Base-by-base conservation (phyloP, 2,888 invertebrate genomes). In the Apodemia mormo region DNA sequence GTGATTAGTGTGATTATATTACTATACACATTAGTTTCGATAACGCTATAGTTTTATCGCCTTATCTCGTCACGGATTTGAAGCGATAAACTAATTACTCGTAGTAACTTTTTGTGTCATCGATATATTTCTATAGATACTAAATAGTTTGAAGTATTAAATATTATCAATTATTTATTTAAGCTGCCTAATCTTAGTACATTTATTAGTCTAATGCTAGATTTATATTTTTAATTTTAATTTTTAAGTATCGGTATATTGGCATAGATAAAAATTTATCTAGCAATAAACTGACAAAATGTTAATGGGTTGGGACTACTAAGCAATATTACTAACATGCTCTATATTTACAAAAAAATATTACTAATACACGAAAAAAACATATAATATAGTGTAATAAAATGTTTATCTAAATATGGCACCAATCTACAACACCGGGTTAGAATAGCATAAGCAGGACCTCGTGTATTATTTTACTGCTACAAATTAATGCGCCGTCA, bases 1-100 rank as follows among this genome's bases (percentile, higher is more conserved):
- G 54, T 29, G 37, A 65, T 65, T 68, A 68, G 68, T 65, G 29
- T 29, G 14, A 33, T 61, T 61, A 61, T 61, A 61, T 52, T 49
- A 56, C 67, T 68, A 56, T 58, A 45, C 52, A 65, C 40, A 68
- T 68, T 54, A 52, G 65, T 52, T 37, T 52, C 29, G 64, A 65
- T 68, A 65, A 68, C 14, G 30, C 30, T 58, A 68, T 64, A 64
- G 12, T 12, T 69, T 49, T 69, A 61, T 61, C 61, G 9, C 33
- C 61, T 61, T 14, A 61, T 61, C 61, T 61, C 14, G 61, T 61
- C 30, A 61, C 5, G 61, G 61, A 33, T 61, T 40, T 40, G n/a
- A 52, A 65, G 65, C 29, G 65, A 54, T 54, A 52, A 45, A 29
- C 52, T 64, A 65, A 49, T 65, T 12, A 68, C 40, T 37, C 40